Base-by-base conservation (phyloP, 2,113 vertebrate genomes). In the Argyrosomus japonicus region DNA sequence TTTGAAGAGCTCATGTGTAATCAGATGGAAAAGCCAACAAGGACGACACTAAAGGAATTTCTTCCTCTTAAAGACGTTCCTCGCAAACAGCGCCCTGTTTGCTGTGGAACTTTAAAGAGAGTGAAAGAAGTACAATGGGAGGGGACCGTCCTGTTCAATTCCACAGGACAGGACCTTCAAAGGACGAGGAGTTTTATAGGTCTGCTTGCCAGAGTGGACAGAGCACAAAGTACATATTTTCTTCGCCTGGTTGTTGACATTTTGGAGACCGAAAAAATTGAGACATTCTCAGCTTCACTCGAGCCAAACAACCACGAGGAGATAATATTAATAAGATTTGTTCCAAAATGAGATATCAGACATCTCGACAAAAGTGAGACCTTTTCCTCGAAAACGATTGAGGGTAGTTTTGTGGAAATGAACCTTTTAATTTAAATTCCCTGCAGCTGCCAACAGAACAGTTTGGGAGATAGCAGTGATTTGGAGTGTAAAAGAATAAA, bases 141-240 rank as follows among this genome's bases (percentile, higher is more conserved):
- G 78, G 67, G 67, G 82, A 79, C 29, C 60, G 54, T 77, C 83
- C 48, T 61, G 78, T 91, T 79, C 73, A 79, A 45, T 79, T 88
- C 80, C 62, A 80, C 83, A 72, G 67, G 81, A 80, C 83, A 75
- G 67, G 81, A 75, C 78, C 90, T 93, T 95, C 87, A 92, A 91
- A 93, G 83, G 73, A 56, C 21, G 54, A 50, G 23, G n/a, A 13
- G 12, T 85, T 91, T 92, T 92, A 91, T 88, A 77, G 82, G 84
- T 56, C 54, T 73, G 11, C 77, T 70, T 87, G 73, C 75, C 68
- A 70, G 50, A 81, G 81, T 79, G 87, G 87, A 84, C 79, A 18
- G 79, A 90, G 85, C 87, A 87, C 87, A 91, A 89, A 88, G 89
- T 88, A 53, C 85, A 85, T 56, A 68, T 79, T 75, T 77, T 61